Base-by-base conservation (phyloP, 2,888 invertebrate genomes). In the Mythimna lalbum region DNA sequence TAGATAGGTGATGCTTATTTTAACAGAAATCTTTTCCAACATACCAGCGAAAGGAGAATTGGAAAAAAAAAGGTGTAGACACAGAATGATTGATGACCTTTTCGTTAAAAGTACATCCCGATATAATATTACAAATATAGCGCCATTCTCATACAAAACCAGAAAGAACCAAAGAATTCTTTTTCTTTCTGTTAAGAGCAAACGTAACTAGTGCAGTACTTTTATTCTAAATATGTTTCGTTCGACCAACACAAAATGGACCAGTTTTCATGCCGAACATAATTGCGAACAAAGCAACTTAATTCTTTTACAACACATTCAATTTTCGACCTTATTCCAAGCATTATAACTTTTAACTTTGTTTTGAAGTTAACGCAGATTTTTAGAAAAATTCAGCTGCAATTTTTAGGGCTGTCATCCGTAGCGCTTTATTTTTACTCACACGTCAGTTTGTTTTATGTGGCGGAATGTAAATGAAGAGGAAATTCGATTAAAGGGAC, bases 141-240 rank as follows among this genome's bases (percentile, higher is more conserved):
- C 17, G 33, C 12, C 55, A n/a, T 27, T 55, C 21, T 36, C 12
- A 9, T 33, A 21, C 7, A 50, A 72, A 50, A 36, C 12, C 21
- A 43, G 31, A 68, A 2, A 19, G 43, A 69, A 36, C 19, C 14
- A 21, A 4, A 43, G 12, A 56, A 9, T 43, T 50, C 3, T 60
- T 50, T 57, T 50, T 77, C 19, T 33, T 50, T 0, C n/a, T 68
- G 0, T 50, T 17, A 19, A 10, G 6, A 36, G 31, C 67, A 49
- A 74, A 74, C 53, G 17, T 47, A 63, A 64, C 50, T 23, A 61
- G 27, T 39, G 49, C 36, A 31, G 36, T 65, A 67, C 61, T 66
- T 55, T 62, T 47, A 82, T 74, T 62, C 65, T 36, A 66, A 78
- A 78, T 78, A 72, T 75, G 70, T 69, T 82, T 68, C 62, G 79